Evolutionary conservation across 2,113 vertebrate species (phyloP), one percentile per base, ranked within the genome.

Genomic region (Gallinago paraguaiae): DNA sequence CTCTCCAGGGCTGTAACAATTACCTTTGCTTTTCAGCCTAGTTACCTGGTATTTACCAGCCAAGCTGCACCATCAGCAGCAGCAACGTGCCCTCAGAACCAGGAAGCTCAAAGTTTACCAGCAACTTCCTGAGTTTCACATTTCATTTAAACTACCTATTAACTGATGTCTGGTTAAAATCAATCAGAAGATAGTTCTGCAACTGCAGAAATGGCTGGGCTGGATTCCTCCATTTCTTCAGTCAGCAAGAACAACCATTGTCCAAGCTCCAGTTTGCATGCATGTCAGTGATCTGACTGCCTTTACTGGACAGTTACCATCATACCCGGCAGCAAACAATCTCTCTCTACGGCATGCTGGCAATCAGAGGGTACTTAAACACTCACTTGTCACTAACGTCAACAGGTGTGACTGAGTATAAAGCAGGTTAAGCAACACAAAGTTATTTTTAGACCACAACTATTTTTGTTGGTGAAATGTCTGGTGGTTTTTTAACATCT

Each of bases 261-360:
- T 3, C 68, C 12, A 28, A n/a, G 30, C n/a, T 61, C 43, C 64
- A 39, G 46, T 39, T 68, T 13, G 35, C 2, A 0, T 14, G 23
- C 39, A 2, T 43, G 25, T 6, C 2, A 16, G 65, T 6, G 33
- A 57, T 33, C 17, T 5, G 13, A 3, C 48, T 25, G 65, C 75
- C 35, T 13, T 31, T 12, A 22, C 20, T 4, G 13, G 25, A 7
- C 39, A 22, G 61, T 76, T 37, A 18, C 25, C 33, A 20, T 63
- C 6, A 0, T 2, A 31, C 28, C 31, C 16, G 17, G 8, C 43
- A 43, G 24, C 3, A 11, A 37, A 17, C 14, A 9, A 13, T 2
- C 13, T 9, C 30, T 56, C 22, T 17, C 15, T 7, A 17, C 12
- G 35, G 41, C 19, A 33, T n/a, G 57, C 72, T 46, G 56, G 15